Percentiles rank a stretch among this genome's conserved stretches.
Evolutionary conservation across 2,797 vertebrate species (phyloP).

Genomic region (Acridotheres tristis): DNA sequence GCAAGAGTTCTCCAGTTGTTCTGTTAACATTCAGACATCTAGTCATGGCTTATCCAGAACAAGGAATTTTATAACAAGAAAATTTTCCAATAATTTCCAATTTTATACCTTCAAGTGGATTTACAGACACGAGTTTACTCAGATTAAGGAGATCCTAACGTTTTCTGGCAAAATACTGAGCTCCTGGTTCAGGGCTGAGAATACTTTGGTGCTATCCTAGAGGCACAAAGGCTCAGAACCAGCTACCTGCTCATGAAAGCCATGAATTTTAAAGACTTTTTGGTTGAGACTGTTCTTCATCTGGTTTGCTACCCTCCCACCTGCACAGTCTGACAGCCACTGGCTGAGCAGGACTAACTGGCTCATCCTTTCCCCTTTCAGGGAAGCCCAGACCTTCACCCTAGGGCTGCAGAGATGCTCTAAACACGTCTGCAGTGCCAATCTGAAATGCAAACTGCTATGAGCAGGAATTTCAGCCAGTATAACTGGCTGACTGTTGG

Average conservation of each 20-base stretch:
- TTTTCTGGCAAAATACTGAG: background rate
- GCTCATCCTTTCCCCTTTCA: constrained; percentile 16
- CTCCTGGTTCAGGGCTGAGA: background rate
- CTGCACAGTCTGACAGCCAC: constrained; percentile 15
- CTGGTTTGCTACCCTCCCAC: background rate
- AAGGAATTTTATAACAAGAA: background rate
- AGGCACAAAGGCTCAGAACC: background rate
- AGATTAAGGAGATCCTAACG: background rate
- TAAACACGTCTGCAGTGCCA: background rate
- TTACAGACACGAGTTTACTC: background rate
- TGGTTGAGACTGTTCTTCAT: background rate
- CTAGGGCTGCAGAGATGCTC: constrained; percentile 18
- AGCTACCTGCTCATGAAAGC: background rate
- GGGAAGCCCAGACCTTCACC: constrained; percentile 39
- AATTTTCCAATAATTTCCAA: background rate
- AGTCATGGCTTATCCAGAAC: background rate
- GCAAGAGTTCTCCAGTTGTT: background rate
- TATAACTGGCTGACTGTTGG: background rate
- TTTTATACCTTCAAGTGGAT: background rate
- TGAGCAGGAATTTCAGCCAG: background rate
- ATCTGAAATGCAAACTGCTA: constrained; percentile 33
- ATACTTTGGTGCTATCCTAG: background rate
- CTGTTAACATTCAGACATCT: background rate
- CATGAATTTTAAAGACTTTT: background rate
- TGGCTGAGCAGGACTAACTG: constrained; percentile 40